Base-by-base conservation (phyloP, 2,113 vertebrate species). In the Oncorhynchus nerka region DNA sequence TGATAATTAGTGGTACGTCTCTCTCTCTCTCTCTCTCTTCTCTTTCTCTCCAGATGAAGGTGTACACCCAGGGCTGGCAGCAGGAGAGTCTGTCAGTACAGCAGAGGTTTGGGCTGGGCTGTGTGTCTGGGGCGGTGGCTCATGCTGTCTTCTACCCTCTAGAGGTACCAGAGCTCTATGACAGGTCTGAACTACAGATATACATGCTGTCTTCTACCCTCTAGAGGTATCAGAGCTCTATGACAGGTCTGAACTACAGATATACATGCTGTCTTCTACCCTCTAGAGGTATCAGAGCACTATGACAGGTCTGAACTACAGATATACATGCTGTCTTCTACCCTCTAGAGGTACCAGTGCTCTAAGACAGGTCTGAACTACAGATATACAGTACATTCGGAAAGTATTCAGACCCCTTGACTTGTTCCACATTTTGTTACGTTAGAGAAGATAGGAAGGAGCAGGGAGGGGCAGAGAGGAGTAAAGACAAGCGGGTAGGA, bases 101-200 rank as follows among this genome's bases (percentile, higher is more conserved):
- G 78, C 89, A 93, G 76, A 88, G 93, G 2, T 93, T 94, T 30
- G 88, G 90, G 11, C 72, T 93, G 86, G 92, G 93, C 34, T 94
- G 92, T 75, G 78, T 93, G 4, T 92, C 93, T 12, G 93, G 93
- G 49, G 83, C 92, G 15, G 90, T 87, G 0, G 87, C 92, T 75
- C 93, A 94, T 8, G 88, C 92, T 64, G 89, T 78, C 70, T 94
- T 94, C 88, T 94, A 93, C 78, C 93, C 93, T 39, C 86, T 94
- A 86, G 93, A 94, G 93, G 93, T 94, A 85, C 86, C 79, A 71
- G 69, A 86, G 82, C 83, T 57, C 74, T 78, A 72, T 1, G 74
- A 70, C 85, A 90, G 86, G 84, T 90, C 83, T 71, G 84, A 86
- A 39, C 34, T 34, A 34, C 34, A 34, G 34, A 34, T 34, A 34